Percentiles rank a stretch among this genome's conserved stretches.
These are phyloP conservation scores for Mechanitis messenoides DNA, from an alignment of 2,888 invertebrate genomes.

Conservation along the genomic window DNA sequence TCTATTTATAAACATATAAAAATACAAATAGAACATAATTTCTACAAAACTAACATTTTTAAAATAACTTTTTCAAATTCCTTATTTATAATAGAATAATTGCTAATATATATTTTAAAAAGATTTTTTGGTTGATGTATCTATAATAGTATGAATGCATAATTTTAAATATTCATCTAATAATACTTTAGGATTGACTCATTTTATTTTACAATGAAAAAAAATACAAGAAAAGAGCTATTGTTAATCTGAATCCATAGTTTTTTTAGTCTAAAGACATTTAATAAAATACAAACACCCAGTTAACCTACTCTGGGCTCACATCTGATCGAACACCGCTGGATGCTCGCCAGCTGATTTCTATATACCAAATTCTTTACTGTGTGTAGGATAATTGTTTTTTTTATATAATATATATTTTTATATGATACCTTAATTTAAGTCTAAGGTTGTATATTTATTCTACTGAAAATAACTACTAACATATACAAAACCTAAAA, in stretches of 20 bases:
- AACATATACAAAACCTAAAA: too few relatives aligned
- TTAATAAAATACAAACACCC: not conserved
- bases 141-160: too few relatives aligned
- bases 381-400: not conserved
- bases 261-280: not conserved
- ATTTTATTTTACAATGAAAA: too few relatives aligned
- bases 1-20: too few relatives aligned
- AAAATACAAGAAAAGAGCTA: not conserved
- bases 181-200: too few relatives aligned
- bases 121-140: too few relatives aligned
- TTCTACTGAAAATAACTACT: too few relatives aligned
- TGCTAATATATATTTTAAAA: too few relatives aligned
- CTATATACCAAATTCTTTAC: not conserved
- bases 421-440: not conserved
- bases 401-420: not conserved
- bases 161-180: too few relatives aligned
- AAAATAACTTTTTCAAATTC: not conserved
- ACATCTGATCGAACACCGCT: slow-evolving; percentile 1
- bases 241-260: not conserved
- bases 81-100: not conserved
- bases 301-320: not conserved
- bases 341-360: slow-evolving; percentile 4
- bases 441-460: too few relatives aligned
- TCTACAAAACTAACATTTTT: not conserved
- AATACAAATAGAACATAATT: too few relatives aligned